Percentiles rank a stretch among this genome's conserved stretches.
These are phyloP conservation scores for Noctilio leporinus DNA, from an alignment of 2,113 vertebrate species.

Conservation along the genomic window DNA sequence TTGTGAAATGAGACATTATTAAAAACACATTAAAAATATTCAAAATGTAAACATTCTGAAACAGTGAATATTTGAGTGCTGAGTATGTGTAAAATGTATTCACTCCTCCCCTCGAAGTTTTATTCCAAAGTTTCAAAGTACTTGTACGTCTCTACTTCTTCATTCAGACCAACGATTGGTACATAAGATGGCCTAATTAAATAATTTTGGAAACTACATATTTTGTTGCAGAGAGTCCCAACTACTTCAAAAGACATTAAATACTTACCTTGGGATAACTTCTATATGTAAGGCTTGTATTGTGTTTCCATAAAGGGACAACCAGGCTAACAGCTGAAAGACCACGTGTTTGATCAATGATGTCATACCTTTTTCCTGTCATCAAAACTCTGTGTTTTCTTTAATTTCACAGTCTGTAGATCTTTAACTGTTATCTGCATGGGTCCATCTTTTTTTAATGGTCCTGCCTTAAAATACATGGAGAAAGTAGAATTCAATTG, in stretches of 20 bases:
- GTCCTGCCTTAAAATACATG: slow-evolving; percentile 55
- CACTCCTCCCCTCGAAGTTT: background rate
- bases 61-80: background rate
- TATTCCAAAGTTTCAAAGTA: slow-evolving; percentile 9
- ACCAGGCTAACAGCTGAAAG: background rate
- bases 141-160: background rate
- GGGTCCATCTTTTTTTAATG: slow-evolving; percentile 68
- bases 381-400: slow-evolving; percentile 71
- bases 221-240: background rate
- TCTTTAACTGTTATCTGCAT: slow-evolving; percentile 84
- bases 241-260: slow-evolving; percentile 16
- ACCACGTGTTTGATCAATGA: background rate
- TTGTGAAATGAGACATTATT: slow-evolving; percentile 50
- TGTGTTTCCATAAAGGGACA: slow-evolving; percentile 13
- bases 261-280: background rate
- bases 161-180: slow-evolving; percentile 1
- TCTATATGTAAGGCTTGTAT: background rate
- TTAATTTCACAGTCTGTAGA: slow-evolving; percentile 85
- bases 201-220: background rate
- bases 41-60: slow-evolving; percentile 24
- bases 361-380: slow-evolving; percentile 69
- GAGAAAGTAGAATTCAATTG: slow-evolving; percentile 33
- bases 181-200: background rate
- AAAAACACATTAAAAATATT: slow-evolving; percentile 34
- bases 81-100: background rate